Conservation (phyloP, 1,140 invertebrate species). For the Drosophila subobscura region DNA sequence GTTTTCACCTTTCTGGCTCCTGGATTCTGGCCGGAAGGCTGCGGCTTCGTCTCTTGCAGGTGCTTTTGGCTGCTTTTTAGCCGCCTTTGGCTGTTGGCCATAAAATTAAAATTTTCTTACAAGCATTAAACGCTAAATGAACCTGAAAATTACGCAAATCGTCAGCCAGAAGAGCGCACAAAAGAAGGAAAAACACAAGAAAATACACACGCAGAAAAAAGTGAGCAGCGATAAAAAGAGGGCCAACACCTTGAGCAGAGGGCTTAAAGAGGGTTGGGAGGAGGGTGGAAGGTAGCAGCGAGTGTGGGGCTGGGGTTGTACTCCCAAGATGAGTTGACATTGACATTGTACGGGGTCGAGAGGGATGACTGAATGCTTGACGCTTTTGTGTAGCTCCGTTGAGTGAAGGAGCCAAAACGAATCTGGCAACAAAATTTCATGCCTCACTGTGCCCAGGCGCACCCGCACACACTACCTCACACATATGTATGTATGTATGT, state of each 20-base stretch:
- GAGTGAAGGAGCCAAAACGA: slow-evolving; percentile 55
- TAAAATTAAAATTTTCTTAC: slow-evolving; percentile 83
- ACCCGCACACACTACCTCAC: slow-evolving; percentile 1
- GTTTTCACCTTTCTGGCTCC: slow-evolving; percentile 56
- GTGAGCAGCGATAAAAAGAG: slow-evolving; percentile 58
- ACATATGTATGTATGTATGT: slow-evolving; percentile 15
- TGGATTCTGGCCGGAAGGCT: neutral
- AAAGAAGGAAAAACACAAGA: slow-evolving; percentile 13
- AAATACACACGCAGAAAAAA: slow-evolving; percentile 19
- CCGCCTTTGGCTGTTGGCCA: slow-evolving; percentile 68
- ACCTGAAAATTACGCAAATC: slow-evolving; percentile 83
- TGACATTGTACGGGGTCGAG: slow-evolving; percentile 52
- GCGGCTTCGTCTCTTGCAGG: no score
- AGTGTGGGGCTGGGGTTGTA: neutral
- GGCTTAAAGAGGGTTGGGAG: neutral
- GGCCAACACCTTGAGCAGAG: slow-evolving; percentile 53
- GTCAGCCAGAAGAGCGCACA: slow-evolving; percentile 32
- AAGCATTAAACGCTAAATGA: slow-evolving; percentile 83
- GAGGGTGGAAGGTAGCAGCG: neutral
- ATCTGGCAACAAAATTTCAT: slow-evolving; percentile 63
- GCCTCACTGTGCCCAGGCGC: slow-evolving; percentile 43
- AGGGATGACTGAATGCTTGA: slow-evolving; percentile 23
- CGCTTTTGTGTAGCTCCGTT: slow-evolving; percentile 38
- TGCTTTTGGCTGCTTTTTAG: slow-evolving; percentile 21
- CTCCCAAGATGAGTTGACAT: slow-evolving; percentile 48